Percentiles rank a stretch among this genome's conserved stretches.
Evolutionary conservation across 2,888 invertebrate genomes (phyloP).

Genomic region (Seira sanloemensis): DNA sequence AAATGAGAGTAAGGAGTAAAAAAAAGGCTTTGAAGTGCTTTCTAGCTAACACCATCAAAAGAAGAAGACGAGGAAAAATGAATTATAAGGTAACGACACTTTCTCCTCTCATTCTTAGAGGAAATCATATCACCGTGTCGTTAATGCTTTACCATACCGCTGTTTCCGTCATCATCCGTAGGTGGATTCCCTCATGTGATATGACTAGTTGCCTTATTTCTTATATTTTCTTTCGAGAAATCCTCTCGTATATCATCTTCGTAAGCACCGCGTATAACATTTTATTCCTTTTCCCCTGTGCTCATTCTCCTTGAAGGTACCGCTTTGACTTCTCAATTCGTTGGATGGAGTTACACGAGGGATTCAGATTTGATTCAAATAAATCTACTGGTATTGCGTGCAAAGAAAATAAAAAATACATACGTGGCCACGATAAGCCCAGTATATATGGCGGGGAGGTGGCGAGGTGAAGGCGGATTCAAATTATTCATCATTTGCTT

Average conservation of each 20-base stretch:
- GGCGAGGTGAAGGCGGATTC: slow-evolving; percentile 37
- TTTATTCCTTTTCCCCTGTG: not conserved
- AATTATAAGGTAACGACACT: slow-evolving; percentile 36
- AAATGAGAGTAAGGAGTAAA: slow-evolving; percentile 18
- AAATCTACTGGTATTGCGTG: slow-evolving; percentile 32
- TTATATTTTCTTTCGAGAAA: not conserved
- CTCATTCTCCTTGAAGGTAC: not conserved
- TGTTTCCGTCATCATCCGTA: not conserved
- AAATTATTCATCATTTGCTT: slow-evolving; percentile 57
- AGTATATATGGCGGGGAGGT: slow-evolving; percentile 44
- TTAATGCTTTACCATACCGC: not conserved
- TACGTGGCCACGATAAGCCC: slow-evolving; percentile 39
- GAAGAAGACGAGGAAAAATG: not conserved
- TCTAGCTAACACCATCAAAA: slow-evolving; percentile 10
- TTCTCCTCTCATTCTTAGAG: slow-evolving; percentile 8
- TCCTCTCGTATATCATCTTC: not conserved
- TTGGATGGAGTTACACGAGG: not conserved
- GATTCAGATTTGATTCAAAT: slow-evolving; percentile 24
- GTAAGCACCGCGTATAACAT: not conserved
- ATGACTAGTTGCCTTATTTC: slow-evolving; percentile 2
- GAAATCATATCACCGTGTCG: slow-evolving; percentile 11
- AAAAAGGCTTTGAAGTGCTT: slow-evolving; percentile 24
- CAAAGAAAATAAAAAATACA: slow-evolving; percentile 7
- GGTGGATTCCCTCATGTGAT: slow-evolving; percentile 2
- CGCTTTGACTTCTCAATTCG: slow-evolving; percentile 31